A percentile compares a stretch with the other conserved stretches of the same genome.
Evolutionary conservation across 1,140 invertebrate species (phyloP).

Genomic region (Diorhabda carinulata): DNA sequence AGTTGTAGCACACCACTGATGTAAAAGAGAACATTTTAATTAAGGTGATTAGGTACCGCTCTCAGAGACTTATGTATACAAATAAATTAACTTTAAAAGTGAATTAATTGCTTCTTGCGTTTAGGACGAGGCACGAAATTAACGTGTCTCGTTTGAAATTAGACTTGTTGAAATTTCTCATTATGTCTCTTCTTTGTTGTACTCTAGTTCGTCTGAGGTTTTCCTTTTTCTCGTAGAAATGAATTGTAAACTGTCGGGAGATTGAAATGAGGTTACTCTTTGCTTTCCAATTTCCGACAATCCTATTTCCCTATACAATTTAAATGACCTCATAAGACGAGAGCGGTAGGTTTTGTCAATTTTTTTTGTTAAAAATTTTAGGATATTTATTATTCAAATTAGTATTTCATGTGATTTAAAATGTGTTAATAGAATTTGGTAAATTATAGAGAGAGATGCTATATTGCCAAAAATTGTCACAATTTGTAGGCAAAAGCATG

Average conservation of each 20-base stretch:
- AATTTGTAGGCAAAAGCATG: too few species aligned
- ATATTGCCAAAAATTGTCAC: too few species aligned
- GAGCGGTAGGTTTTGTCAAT: too few species aligned
- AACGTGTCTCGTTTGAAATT: conserved; percentile 35
- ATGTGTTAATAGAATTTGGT: too few species aligned
- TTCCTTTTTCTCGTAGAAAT: conserved; percentile 5
- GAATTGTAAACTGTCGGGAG: conserved; percentile 4
- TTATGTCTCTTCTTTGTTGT: conserved; percentile 30
- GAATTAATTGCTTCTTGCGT: conserved; percentile 48
- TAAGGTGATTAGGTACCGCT: conserved; percentile 46
- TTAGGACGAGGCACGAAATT: conserved; percentile 43
- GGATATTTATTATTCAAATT: too few species aligned
- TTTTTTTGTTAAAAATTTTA: too few species aligned
- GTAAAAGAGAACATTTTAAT: conserved; percentile 40
- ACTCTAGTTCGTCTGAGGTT: background rate
- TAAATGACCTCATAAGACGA: background rate
- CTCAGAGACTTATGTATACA: conserved; percentile 42
- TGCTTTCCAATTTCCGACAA: background rate
- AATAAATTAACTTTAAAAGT: conserved; percentile 49
- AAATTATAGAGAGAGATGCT: too few species aligned
- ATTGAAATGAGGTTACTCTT: conserved; percentile 5
- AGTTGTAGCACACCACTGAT: background rate
- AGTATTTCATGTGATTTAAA: too few species aligned
- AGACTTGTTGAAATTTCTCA: conserved; percentile 43
- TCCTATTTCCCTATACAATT: background rate